A percentile compares a stretch with the other conserved stretches of the same genome.
phyloP scores from a whole-genome alignment of 2,113 vertebrate genomes.

The Neolamprologus caudopunctatus region DNA sequence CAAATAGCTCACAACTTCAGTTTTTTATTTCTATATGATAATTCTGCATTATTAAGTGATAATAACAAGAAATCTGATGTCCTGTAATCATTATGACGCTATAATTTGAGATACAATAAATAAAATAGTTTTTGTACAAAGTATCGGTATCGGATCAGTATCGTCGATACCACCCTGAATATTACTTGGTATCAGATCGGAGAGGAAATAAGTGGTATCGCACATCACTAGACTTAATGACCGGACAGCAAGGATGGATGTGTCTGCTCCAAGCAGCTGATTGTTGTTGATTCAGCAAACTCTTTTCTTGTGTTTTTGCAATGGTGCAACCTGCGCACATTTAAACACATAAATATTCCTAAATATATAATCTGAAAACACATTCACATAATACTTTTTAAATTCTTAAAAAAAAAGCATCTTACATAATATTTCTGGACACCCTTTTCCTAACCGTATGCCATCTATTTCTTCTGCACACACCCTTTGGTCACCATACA shows the following conservation, averaged over 20 bases:
- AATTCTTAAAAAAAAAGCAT: neutral
- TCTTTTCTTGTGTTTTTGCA: neutral
- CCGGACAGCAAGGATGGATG: rapidly evolving
- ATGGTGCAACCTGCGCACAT: neutral
- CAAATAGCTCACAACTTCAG: no score
- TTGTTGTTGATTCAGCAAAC: rapidly evolving
- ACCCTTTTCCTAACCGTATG: neutral
- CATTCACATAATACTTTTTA: neutral
- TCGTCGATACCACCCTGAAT: no score
- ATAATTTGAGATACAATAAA: no score
- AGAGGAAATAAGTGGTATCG: no score
- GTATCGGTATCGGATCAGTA: no score
- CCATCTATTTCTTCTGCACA: neutral
- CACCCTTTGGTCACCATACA: neutral
- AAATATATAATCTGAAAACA: neutral
- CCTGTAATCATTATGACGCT: no score
- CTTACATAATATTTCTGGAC: neutral
- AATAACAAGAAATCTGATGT: no score
- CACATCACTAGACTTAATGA: rapidly evolving
- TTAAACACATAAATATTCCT: neutral
- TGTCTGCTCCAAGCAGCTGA: neutral
- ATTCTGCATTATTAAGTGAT: no score
- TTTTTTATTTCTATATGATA: no score
- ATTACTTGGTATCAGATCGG: no score
- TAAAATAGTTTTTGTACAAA: no score